These are phyloP conservation scores for Ameiurus melas DNA, from an alignment of 2,113 vertebrate species.

Conservation along the genomic window DNA sequence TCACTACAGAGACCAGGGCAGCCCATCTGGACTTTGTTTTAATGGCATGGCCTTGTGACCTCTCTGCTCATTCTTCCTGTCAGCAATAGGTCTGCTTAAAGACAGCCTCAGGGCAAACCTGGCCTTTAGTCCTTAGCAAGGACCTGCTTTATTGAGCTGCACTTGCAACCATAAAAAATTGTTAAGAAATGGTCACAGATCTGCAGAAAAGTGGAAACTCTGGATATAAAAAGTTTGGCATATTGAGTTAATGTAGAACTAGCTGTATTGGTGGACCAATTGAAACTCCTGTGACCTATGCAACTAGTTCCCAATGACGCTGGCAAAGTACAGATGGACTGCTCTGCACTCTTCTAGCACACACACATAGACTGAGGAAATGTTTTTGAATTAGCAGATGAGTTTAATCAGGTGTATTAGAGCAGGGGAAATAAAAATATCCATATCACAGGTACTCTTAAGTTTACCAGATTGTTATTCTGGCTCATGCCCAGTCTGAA, in stretches of 20 bases:
- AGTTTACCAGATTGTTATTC: not conserved
- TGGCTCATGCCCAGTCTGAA: slow-evolving; percentile 45
- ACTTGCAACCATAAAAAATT: slow-evolving; percentile 19
- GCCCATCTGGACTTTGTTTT: slow-evolving; percentile 42
- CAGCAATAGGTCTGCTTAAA: slow-evolving; percentile 11
- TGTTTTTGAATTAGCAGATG: not conserved
- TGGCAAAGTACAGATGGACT: not conserved
- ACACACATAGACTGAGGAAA: not conserved
- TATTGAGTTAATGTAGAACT: not conserved
- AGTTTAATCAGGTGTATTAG: not conserved
- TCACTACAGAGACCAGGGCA: slow-evolving; percentile 40
- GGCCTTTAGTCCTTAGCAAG: not conserved
- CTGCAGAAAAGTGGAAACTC: not conserved
- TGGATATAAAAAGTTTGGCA: not conserved
- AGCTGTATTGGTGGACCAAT: not conserved
- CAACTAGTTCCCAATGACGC: too few species aligned
- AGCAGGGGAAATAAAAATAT: not conserved
- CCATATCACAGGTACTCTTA: not conserved
- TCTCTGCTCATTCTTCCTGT: slow-evolving; percentile 26
- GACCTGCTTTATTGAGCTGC: not conserved
- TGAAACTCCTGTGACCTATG: not conserved
- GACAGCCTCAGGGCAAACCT: slow-evolving; percentile 31
- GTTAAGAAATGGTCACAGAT: not conserved
- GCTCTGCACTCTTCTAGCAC: not conserved
- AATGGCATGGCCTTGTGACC: slow-evolving; percentile 28